Evolutionary conservation across 2,113 vertebrate species (phyloP).

Genomic region (Callionymus lyra): DNA sequence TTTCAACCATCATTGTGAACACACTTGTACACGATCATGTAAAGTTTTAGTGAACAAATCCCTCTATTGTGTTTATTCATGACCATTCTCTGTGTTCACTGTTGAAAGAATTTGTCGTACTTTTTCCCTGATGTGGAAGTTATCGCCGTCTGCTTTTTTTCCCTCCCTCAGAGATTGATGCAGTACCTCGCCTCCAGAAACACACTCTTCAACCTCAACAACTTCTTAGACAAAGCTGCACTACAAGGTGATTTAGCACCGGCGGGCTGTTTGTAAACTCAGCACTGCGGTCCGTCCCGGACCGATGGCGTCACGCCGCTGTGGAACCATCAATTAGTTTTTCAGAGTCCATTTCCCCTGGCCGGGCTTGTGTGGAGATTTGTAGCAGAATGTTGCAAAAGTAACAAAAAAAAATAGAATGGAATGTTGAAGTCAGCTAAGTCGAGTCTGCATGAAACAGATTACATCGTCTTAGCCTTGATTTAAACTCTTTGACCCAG

Average conservation of each 20-base stretch:
- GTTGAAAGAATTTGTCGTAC: no score
- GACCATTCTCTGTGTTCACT: no score
- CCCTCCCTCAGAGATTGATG: slow-evolving; percentile 77
- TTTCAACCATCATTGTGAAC: no score
- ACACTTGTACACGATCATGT: no score
- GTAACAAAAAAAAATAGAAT: no score
- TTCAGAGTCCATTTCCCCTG: no score
- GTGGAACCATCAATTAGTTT: slow-evolving; percentile 23
- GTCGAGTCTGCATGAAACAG: slow-evolving; percentile 3
- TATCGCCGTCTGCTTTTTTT: slow-evolving; percentile 12
- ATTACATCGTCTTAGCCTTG: slow-evolving; percentile 4
- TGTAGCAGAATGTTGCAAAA: no score
- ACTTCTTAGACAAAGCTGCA: slow-evolving; percentile 87
- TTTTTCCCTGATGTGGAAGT: no score
- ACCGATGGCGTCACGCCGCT: slow-evolving; percentile 18
- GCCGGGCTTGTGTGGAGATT: no score
- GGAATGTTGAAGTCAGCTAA: no score
- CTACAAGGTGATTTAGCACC: slow-evolving; percentile 75
- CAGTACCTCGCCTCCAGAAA: slow-evolving; percentile 86
- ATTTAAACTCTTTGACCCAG: slow-evolving; percentile 3
- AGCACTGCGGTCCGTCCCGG: slow-evolving; percentile 40
- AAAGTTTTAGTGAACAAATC: no score
- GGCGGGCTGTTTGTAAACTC: slow-evolving; percentile 42
- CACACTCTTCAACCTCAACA: slow-evolving; percentile 89
- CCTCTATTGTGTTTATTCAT: no score